phyloP scores from a whole-genome alignment of 2,113 vertebrate species.

The Trogon melanurus region DNA sequence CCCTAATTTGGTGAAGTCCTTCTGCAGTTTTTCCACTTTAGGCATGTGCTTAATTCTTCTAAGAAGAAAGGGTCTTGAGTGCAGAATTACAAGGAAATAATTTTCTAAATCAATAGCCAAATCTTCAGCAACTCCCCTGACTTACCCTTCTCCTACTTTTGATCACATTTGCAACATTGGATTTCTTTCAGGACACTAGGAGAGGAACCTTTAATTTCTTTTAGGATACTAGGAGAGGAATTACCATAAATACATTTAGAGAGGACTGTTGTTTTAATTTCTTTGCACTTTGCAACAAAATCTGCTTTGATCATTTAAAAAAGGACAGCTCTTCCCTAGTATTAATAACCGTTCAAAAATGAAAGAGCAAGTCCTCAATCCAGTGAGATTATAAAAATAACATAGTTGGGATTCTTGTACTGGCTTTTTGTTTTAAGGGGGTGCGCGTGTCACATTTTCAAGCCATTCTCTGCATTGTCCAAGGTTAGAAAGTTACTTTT shows the following conservation, averaged over 20 bases:
- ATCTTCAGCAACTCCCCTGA: background rate
- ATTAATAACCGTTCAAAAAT: background rate
- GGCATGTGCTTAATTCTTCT: background rate
- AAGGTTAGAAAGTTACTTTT: slow-evolving; percentile 53
- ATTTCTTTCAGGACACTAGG: background rate
- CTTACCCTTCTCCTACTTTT: background rate
- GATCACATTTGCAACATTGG: background rate
- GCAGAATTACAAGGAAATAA: background rate
- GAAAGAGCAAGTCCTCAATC: background rate
- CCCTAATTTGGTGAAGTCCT: background rate
- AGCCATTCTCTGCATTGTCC: slow-evolving; percentile 13
- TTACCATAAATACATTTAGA: background rate
- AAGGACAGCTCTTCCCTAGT: background rate
- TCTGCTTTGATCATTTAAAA: background rate
- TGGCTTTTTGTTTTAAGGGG: background rate
- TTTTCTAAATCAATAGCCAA: background rate
- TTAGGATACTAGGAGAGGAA: background rate
- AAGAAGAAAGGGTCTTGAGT: background rate
- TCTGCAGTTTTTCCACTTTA: background rate
- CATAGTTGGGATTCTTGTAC: slow-evolving; percentile 48
- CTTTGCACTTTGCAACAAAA: background rate
- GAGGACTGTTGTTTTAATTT: background rate
- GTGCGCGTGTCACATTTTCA: background rate
- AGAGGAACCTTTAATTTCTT: background rate
- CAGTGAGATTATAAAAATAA: slow-evolving; percentile 19